phyloP scores from a whole-genome alignment of 2,797 vertebrate species.

The Semotilus atromaculatus region DNA sequence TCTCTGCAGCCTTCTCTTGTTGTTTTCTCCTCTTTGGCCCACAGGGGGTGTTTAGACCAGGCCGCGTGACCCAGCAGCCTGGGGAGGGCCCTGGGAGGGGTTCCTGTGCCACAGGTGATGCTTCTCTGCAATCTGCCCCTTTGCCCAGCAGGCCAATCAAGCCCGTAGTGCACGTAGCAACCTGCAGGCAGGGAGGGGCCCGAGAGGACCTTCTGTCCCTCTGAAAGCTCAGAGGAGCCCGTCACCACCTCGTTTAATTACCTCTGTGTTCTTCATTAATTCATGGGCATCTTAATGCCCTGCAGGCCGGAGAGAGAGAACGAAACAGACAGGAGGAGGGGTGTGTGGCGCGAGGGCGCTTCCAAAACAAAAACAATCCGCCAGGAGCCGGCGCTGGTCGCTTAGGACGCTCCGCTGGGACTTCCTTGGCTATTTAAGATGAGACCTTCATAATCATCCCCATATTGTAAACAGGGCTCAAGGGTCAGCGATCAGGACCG shows the following conservation, averaged over 20 bases:
- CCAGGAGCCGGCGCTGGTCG: constrained; percentile 54
- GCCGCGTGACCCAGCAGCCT: constrained; percentile 82
- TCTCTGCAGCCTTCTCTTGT: constrained; percentile 65
- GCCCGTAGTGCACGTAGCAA: constrained; percentile 82
- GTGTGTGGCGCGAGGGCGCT: constrained; percentile 37
- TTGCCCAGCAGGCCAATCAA: constrained; percentile 95
- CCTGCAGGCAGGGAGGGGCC: constrained; percentile 76
- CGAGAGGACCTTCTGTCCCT: constrained; percentile 81
- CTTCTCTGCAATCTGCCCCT: constrained; percentile 78
- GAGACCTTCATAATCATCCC: constrained; percentile 64
- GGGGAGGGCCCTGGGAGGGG: constrained; percentile 84
- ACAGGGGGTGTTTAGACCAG: constrained; percentile 80
- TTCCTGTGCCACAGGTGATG: constrained; percentile 92
- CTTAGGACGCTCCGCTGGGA: constrained; percentile 63
- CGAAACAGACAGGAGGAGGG: constrained; percentile 43
- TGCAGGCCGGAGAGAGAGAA: constrained; percentile 78
- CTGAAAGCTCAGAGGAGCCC: constrained; percentile 90
- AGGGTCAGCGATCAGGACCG: constrained; percentile 70
- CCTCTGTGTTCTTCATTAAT: constrained; percentile 92
- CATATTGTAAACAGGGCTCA: constrained; percentile 66
- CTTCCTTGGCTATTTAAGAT: constrained; percentile 57
- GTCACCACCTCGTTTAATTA: constrained; percentile 91
- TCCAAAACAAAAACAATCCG: constrained; percentile 74
- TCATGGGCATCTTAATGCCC: constrained; percentile 86
- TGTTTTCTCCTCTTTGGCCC: constrained; percentile 75